phyloP scores from a whole-genome alignment of 2,797 vertebrate genomes.

The Mormyrus proboscirostris region DNA sequence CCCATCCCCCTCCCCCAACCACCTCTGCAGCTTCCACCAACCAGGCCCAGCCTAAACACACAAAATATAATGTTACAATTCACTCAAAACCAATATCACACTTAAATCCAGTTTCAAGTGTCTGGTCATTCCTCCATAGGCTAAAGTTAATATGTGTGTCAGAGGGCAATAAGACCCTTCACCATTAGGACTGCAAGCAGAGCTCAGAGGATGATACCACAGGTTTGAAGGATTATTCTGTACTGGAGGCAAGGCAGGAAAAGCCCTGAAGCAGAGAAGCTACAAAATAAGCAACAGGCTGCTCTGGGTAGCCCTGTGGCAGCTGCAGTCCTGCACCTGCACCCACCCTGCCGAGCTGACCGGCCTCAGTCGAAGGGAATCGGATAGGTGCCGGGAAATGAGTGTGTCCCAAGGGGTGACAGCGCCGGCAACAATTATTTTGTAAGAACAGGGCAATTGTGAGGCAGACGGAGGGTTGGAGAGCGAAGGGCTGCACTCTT shows the following conservation, averaged over 20 bases:
- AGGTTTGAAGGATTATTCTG: slow-evolving; percentile 40
- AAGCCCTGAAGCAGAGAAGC: slow-evolving; percentile 40
- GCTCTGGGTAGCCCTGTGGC: slow-evolving; percentile 18
- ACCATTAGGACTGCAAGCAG: slow-evolving; percentile 37
- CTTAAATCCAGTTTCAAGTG: slow-evolving; percentile 54
- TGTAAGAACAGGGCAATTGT: slow-evolving; percentile 38
- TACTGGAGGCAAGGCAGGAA: slow-evolving; percentile 48
- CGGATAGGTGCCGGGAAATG: slow-evolving; percentile 32
- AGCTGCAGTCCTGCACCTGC: slow-evolving; percentile 39
- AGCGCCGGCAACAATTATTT: slow-evolving; percentile 50
- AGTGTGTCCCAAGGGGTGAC: slow-evolving; percentile 40
- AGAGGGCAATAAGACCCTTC: slow-evolving; percentile 44
- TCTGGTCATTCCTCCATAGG: slow-evolving; percentile 52
- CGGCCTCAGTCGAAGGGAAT: slow-evolving; percentile 48
- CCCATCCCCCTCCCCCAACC: slow-evolving; percentile 9
- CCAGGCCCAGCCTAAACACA: slow-evolving; percentile 9
- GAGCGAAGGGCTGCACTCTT: slow-evolving; percentile 3
- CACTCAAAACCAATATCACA: slow-evolving; percentile 44
- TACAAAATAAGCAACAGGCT: slow-evolving; percentile 45
- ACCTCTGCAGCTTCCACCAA: not conserved
- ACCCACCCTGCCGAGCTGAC: slow-evolving; percentile 30
- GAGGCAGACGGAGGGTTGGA: not conserved
- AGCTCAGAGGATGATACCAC: slow-evolving; percentile 48
- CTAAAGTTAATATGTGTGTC: slow-evolving; percentile 54
- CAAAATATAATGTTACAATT: slow-evolving; percentile 42